Evolutionary conservation across 1,140 invertebrate species (phyloP).

Genomic region (Hesperophylax magnus): DNA sequence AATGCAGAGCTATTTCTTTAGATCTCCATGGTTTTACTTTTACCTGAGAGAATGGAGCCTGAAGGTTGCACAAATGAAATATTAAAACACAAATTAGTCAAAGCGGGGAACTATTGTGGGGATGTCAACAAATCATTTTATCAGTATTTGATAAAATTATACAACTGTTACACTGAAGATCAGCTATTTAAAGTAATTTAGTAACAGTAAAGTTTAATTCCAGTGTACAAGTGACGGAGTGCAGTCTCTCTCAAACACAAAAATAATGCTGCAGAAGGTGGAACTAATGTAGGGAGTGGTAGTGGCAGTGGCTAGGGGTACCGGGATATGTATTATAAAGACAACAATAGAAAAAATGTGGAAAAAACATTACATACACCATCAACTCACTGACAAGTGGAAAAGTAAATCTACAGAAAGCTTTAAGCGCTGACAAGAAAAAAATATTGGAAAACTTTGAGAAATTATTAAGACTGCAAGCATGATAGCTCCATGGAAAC

Average conservation of each 20-base stretch:
- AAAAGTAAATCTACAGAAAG: slow-evolving; percentile 54
- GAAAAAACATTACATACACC: slow-evolving; percentile 50
- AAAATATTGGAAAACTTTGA: slow-evolving; percentile 40
- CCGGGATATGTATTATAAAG: not conserved
- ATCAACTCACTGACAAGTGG: slow-evolving; percentile 47
- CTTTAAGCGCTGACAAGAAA: slow-evolving; percentile 56
- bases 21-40: slow-evolving; percentile 72
- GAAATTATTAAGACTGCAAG: slow-evolving; percentile 56
- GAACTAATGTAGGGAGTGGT: slow-evolving; percentile 45
- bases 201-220: slow-evolving; percentile 23
- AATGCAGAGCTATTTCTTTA: slow-evolving; percentile 56
- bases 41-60: slow-evolving; percentile 83
- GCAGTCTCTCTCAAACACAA: slow-evolving; percentile 52
- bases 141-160: not conserved
- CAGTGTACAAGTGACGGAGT: slow-evolving; percentile 51
- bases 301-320: slow-evolving; percentile 25
- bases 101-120: slow-evolving; percentile 48
- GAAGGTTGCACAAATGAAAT: slow-evolving; percentile 71
- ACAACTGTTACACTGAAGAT: slow-evolving; percentile 19
- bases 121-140: not conserved
- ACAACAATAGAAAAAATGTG: slow-evolving; percentile 45
- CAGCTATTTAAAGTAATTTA: slow-evolving; percentile 1
- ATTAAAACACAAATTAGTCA: slow-evolving; percentile 59
- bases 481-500: slow-evolving; percentile 55
- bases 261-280: slow-evolving; percentile 54